These are phyloP conservation scores for Enteromius anoplus DNA, from an alignment of 2,797 vertebrate species.

Conservation along the genomic window DNA sequence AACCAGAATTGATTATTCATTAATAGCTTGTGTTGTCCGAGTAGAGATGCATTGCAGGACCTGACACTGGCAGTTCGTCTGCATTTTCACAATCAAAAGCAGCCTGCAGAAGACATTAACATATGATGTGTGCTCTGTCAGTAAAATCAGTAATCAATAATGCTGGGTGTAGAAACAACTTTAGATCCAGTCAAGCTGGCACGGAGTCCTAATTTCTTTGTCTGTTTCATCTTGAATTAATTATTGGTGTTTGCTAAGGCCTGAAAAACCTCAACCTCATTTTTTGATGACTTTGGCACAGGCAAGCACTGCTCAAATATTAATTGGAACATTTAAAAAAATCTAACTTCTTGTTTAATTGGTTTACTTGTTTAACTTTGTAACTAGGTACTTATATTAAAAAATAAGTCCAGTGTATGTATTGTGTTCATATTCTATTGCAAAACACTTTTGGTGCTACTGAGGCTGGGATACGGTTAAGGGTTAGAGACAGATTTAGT, in stretches of 20 bases:
- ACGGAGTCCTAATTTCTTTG: conserved; percentile 62
- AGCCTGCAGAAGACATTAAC: conserved; percentile 75
- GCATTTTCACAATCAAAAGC: conserved; percentile 61
- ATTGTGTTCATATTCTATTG: too few species aligned
- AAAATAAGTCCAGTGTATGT: too few species aligned
- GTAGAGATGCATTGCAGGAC: neutral
- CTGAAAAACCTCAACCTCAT: neutral
- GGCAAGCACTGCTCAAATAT: neutral
- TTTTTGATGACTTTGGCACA: neutral
- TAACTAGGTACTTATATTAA: too few species aligned
- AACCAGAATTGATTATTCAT: neutral
- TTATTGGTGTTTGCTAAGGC: conserved; percentile 7
- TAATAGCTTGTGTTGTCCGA: conserved; percentile 16
- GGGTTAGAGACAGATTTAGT: too few species aligned
- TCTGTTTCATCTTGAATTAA: conserved; percentile 58
- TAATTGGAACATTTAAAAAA: neutral
- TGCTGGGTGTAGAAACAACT: conserved; percentile 53
- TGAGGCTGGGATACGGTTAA: neutral
- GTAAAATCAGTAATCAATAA: conserved; percentile 63
- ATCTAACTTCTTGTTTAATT: neutral
- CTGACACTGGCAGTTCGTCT: conserved; percentile 51
- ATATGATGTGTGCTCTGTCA: conserved; percentile 59
- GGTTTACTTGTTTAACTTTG: too few species aligned
- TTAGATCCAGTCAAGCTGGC: conserved; percentile 64
- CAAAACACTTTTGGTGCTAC: too few species aligned